Evolutionary conservation across 2,888 invertebrate species (phyloP), one percentile per base, ranked within the genome.

Genomic region (Acronicta leporina): DNA sequence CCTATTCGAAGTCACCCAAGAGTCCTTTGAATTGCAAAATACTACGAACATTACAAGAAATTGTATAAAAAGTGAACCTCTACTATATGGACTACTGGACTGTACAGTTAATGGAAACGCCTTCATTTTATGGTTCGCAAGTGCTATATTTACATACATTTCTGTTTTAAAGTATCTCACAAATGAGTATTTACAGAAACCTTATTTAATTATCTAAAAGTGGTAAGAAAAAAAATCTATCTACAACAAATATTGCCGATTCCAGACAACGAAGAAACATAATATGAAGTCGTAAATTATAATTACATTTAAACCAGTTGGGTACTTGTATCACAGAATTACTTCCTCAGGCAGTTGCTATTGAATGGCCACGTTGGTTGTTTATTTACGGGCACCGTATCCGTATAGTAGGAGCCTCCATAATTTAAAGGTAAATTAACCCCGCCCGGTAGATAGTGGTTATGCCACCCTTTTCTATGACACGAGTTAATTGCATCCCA

Each of bases 21-120:
- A 77, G 80, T 77, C 84, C 79, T 89, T 89, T 89, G 89, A 89
- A 89, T 89, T 89, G 88, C 88, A 87, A 89, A 90, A 84, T 77
- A 79, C 69, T 72, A 68, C 65, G 79, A 67, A 78, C 75, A 82
- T 84, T 85, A 83, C 85, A 85, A 87, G 84, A 84, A 87, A 84
- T 78, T 75, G 80, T 75, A 80, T 82, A 87, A 83, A 87, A 87
- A 88, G 79, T 72, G 60, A 70, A 68, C 67, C 51, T 69, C 79
- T 66, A 38, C 58, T 79, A 79, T 62, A 63, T 43, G 63, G 41
- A 43, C 48, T 20, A 20, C 4, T 20, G 4, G 20, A 20, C 20
- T 20, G 20, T 20, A 3, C 4, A 4, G 20, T 20, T 20, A 54
- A 63, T 77, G 61, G 75, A 83, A 76, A 65, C 45, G 75, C 62